Conservation (phyloP, 2,797 vertebrate species). For the Natrix natrix region DNA sequence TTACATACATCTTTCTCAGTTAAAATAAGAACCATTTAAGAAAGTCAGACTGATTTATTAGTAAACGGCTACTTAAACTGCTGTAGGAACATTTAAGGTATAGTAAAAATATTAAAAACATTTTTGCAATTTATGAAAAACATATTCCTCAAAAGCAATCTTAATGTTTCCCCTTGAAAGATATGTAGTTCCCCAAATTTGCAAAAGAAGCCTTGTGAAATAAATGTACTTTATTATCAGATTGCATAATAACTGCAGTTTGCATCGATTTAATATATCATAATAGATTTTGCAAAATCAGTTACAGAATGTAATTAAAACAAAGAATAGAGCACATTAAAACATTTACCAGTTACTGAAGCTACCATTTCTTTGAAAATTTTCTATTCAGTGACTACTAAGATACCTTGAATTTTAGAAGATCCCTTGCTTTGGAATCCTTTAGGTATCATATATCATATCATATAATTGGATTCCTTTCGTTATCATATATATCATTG, state of each 20-base stretch:
- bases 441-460: constrained; percentile 4
- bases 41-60: background rate
- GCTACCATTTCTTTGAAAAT: background rate
- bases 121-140: background rate
- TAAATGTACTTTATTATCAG: background rate
- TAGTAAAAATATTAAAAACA: background rate
- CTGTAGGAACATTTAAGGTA: background rate
- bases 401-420: background rate
- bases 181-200: background rate
- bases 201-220: background rate
- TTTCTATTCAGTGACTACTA: background rate
- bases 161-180: background rate
- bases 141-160: background rate
- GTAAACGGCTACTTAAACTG: background rate
- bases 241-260: background rate
- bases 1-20: background rate
- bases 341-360: background rate
- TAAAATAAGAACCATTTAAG: background rate
- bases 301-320: background rate
- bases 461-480: background rate
- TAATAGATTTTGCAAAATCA: background rate
- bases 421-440: background rate
- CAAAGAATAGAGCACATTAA: background rate
- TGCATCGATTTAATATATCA: background rate
- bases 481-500: background rate